phyloP scores from a whole-genome alignment of 2,888 invertebrate genomes.

The Leptopilina syphax region DNA sequence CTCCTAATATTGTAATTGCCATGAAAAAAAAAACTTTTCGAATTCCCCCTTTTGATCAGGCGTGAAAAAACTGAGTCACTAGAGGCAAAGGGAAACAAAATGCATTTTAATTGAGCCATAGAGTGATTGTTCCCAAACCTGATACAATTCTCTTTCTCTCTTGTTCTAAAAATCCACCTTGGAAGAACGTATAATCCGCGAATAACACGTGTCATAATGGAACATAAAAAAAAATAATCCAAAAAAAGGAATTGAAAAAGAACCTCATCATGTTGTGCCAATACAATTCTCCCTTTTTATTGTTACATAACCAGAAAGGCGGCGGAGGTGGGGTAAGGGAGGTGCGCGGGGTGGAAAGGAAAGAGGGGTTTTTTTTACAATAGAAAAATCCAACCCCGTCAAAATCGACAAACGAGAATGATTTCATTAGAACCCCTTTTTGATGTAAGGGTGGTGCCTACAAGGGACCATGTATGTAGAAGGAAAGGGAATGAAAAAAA shows the following conservation, averaged over 20 bases:
- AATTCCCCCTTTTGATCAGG: background rate
- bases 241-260: conserved; percentile 19
- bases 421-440: conserved; percentile 70
- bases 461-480: background rate
- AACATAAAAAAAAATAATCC: conserved; percentile 48
- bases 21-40: background rate
- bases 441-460: conserved; percentile 29
- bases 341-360: conserved; percentile 48
- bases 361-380: conserved; percentile 48
- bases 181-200: conserved; percentile 61
- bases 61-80: conserved; percentile 35
- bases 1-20: background rate
- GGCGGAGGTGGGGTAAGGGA: conserved; percentile 54
- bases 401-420: conserved; percentile 63
- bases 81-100: conserved; percentile 52
- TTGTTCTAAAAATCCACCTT: conserved; percentile 49
- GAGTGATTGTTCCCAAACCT: conserved; percentile 51
- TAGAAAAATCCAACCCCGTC: conserved; percentile 65
- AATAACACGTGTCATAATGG: conserved; percentile 54
- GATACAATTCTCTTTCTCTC: conserved; percentile 47
- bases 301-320: conserved; percentile 54
- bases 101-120: conserved; percentile 52
- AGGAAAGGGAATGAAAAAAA: conserved; percentile 32
- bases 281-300: conserved; percentile 60
- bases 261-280: conserved; percentile 63